Evolutionary conservation across 2,797 vertebrate genomes (phyloP).

Genomic region (Geotria australis): DNA sequence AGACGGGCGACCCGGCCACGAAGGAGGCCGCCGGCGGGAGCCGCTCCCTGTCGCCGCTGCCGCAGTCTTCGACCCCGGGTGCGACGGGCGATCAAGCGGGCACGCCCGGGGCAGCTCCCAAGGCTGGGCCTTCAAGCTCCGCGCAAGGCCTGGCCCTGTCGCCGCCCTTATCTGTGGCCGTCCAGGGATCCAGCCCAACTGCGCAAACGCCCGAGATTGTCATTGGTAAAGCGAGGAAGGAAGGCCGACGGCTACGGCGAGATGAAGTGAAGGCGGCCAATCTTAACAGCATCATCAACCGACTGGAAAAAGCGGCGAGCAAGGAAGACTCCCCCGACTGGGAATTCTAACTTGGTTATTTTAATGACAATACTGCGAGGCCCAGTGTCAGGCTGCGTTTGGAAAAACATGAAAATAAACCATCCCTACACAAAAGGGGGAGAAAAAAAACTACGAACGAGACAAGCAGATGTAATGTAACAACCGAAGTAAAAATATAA

Average conservation of each 20-base stretch:
- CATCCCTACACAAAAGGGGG: too few species aligned
- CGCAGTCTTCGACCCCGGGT: neutral
- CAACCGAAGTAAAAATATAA: too few species aligned
- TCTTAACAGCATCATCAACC: constrained; percentile 95
- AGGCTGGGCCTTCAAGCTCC: too few species aligned
- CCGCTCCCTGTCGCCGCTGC: neutral
- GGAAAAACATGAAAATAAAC: too few species aligned
- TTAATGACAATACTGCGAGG: neutral
- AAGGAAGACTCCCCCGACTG: constrained; percentile 76
- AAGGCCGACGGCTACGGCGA: neutral
- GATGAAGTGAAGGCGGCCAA: constrained; percentile 66
- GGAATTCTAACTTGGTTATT: constrained; percentile 43
- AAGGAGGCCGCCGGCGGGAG: neutral
- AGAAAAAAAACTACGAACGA: too few species aligned
- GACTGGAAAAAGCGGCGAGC: constrained; percentile 77
- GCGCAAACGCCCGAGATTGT: neutral
- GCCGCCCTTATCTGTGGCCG: neutral
- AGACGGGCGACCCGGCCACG: too few species aligned
- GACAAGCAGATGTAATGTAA: too few species aligned
- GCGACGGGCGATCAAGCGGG: neutral
- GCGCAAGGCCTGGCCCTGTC: too few species aligned
- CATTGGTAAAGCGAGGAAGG: neutral
- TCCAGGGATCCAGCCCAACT: neutral
- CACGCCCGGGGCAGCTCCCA: neutral
- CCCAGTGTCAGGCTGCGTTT: neutral